Evolutionary conservation across 2,113 vertebrate genomes (phyloP), one percentile per base, ranked within the genome.

Genomic region (Uropsilus gracilis): DNA sequence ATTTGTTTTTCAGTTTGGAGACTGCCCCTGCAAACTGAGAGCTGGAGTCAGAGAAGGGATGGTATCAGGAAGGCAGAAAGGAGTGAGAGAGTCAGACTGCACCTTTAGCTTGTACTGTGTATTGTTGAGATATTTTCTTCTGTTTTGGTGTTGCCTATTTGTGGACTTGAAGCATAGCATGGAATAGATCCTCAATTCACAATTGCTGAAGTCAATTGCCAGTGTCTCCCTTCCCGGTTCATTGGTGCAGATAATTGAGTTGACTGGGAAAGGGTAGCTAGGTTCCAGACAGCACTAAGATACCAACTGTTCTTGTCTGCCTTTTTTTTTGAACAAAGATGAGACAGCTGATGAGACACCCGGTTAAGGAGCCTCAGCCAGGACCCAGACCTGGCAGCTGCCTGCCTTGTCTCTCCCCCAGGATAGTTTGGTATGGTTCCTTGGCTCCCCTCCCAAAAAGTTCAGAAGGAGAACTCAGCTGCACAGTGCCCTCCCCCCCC

Each of bases 211-310:
- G 81, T 91, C 81, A 1, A 46, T 87, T 63, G 61, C 48, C 26
- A 3, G 66, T 5, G 69, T 64, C 75, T 92, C 86, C 77, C 85
- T 92, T 55, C 95, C 77, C 86, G 90, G 96, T 55, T 94, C 96
- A 90, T 14, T 92, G 96, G 85, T 86, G 85, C 95, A 85, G 87
- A 80, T 94, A 90, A 94, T 96, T 75, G 90, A 95, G 86, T 82
- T 81, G 92, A 93, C 84, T 64, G 53, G 46, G 73, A 78, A 82
- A 81, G 87, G 64, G 68, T 77, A 34, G 28, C 71, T 30, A n/a
- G 93, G 66, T 42, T 93, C 92, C 2, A 16, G 91, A 6, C n/a
- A 42, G 64, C 48, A 85, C 95, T 64, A 89, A 92, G 88, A 78
- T 18, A 1, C 92, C 96, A 95, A 88, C 95, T 97, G 95, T 89